Evolutionary conservation across 1,140 invertebrate genomes (phyloP).

Genomic region (Protaetia brevitarsis): DNA sequence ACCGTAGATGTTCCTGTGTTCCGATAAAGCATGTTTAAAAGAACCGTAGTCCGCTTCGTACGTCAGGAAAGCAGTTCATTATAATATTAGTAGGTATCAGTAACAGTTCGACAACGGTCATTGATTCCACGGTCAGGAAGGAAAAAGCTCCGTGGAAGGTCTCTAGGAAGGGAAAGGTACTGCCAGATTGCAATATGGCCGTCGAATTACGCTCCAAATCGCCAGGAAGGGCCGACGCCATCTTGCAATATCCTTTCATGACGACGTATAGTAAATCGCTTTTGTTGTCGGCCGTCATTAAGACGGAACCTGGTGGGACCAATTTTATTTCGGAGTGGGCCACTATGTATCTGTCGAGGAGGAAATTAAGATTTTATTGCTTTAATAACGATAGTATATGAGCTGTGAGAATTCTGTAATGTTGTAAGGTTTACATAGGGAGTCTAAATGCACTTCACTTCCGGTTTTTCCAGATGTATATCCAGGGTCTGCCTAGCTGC

Average conservation of each 20-base stretch:
- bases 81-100: neutral
- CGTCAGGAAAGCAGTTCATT: slow-evolving; percentile 11
- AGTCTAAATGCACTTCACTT: too few species aligned
- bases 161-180: slow-evolving; percentile 21
- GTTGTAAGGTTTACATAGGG: too few species aligned
- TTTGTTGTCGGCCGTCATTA: neutral
- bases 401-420: too few species aligned
- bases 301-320: neutral
- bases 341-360: slow-evolving; percentile 1
- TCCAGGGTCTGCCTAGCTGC: too few species aligned
- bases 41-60: slow-evolving; percentile 5
- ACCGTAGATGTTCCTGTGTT: neutral
- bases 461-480: too few species aligned
- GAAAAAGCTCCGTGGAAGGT: slow-evolving; percentile 8
- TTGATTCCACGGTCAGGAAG: neutral
- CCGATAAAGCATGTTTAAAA: neutral
- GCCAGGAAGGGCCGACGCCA: slow-evolving; percentile 4
- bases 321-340: slow-evolving; percentile 18
- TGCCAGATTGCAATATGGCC: neutral
- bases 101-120: slow-evolving; percentile 18
- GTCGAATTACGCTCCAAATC: slow-evolving; percentile 8
- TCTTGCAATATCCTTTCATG: slow-evolving; percentile 19
- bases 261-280: slow-evolving; percentile 5
- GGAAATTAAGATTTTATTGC: neutral
- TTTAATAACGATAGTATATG: neutral